phyloP scores from a whole-genome alignment of 2,797 vertebrate species.

The Cirrhinus molitorella region DNA sequence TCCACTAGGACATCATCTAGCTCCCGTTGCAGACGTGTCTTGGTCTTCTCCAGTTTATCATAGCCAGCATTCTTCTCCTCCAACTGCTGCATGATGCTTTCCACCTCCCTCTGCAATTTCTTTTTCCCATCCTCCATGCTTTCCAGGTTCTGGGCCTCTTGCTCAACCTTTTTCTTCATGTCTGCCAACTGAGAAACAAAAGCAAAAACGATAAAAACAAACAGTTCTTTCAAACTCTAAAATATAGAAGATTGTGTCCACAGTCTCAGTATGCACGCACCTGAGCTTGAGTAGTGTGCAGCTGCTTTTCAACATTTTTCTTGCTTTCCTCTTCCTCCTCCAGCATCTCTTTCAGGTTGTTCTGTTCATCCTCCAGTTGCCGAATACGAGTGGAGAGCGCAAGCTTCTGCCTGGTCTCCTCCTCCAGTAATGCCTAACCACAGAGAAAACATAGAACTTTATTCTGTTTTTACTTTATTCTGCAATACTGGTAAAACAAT shows the following conservation, averaged over 20 bases:
- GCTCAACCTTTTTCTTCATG: constrained; percentile 92
- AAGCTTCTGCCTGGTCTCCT: constrained; percentile 95
- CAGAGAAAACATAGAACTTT: not conserved
- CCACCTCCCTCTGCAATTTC: constrained; percentile 89
- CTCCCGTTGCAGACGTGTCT: constrained; percentile 94
- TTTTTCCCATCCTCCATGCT: constrained; percentile 87
- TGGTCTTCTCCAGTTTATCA: constrained; percentile 97
- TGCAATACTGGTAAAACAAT: not conserved
- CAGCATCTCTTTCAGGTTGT: constrained; percentile 86
- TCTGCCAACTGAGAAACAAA: constrained; percentile 81
- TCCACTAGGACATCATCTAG: constrained; percentile 93
- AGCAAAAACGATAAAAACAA: not conserved
- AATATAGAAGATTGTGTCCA: not conserved
- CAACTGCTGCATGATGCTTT: constrained; percentile 81
- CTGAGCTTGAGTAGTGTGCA: constrained; percentile 87
- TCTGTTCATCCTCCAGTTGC: constrained; percentile 93
- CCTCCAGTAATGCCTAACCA: constrained; percentile 88
- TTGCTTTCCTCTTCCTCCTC: constrained; percentile 96
- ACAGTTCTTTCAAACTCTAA: not conserved
- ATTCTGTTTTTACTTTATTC: not conserved
- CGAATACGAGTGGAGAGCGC: constrained; percentile 87
- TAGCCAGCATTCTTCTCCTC: constrained; percentile 90
- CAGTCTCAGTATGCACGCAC: constrained; percentile 69
- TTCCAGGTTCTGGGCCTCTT: constrained; percentile 83
- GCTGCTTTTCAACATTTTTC: constrained; percentile 90